These are phyloP conservation scores for Thomomys bottae DNA, from an alignment of 2,113 vertebrate genomes.

Conservation along the genomic window DNA sequence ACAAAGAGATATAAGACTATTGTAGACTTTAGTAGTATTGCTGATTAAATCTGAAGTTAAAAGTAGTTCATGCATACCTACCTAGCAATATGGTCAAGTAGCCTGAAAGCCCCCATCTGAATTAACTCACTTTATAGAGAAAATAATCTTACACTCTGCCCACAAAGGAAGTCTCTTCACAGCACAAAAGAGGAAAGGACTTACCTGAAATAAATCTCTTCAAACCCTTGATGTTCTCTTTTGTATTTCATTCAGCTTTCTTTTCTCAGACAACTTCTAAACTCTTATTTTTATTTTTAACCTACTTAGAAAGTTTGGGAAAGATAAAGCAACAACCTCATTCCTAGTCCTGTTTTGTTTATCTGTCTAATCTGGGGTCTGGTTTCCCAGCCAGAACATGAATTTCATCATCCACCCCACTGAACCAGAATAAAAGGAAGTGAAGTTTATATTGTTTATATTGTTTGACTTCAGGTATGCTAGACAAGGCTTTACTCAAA, in stretches of 20 bases:
- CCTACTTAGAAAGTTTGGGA: not conserved
- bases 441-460: not conserved
- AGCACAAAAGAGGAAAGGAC: not conserved
- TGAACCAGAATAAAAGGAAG: not conserved
- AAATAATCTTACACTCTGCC: not conserved
- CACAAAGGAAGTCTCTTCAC: rapidly evolving
- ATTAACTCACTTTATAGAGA: not conserved
- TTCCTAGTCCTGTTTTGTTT: not conserved
- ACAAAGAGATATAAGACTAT: not conserved
- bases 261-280: not conserved
- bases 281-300: not conserved
- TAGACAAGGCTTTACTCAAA: not conserved
- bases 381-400: not conserved
- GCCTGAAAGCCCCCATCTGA: not conserved
- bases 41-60: not conserved
- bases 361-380: not conserved
- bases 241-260: not conserved
- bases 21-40: not conserved
- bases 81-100: not conserved
- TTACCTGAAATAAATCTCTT: not conserved
- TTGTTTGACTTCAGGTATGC: not conserved
- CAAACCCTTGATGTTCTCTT: too few relatives aligned
- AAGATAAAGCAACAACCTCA: not conserved
- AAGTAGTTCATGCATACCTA: not conserved
- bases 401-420: not conserved